phyloP scores from a whole-genome alignment of 1,140 invertebrate genomes.

The Cataglyphis hispanica region DNA sequence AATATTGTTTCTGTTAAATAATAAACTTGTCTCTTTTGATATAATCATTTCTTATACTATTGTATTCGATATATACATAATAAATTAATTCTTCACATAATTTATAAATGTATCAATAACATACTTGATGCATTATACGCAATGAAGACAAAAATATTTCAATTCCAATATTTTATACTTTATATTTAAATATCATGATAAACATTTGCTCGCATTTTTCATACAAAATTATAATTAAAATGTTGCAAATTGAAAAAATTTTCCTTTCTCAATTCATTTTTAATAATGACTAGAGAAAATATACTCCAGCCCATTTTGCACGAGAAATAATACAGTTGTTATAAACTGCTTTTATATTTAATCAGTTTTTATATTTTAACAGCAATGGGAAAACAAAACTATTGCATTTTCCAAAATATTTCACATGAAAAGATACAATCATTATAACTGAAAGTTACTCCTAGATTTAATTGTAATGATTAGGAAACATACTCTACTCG shows the following conservation, averaged over 20 bases:
- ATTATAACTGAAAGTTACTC: too few relatives aligned
- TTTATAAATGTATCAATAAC: constrained; percentile 13
- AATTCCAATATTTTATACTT: not conserved
- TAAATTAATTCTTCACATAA: constrained; percentile 13
- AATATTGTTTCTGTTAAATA: constrained; percentile 6
- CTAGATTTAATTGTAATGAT: too few relatives aligned
- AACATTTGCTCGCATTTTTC: not conserved
- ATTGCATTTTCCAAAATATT: not conserved
- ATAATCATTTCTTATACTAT: not conserved
- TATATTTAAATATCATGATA: constrained; percentile 4
- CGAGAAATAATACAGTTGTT: too few relatives aligned
- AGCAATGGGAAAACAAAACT: too few relatives aligned
- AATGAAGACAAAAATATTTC: not conserved
- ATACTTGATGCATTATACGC: not conserved
- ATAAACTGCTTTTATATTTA: too few relatives aligned
- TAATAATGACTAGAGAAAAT: too few relatives aligned
- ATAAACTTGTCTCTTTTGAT: not conserved
- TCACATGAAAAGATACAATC: not conserved
- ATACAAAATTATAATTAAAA: not conserved
- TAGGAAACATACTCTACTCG: too few relatives aligned
- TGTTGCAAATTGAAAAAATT: not conserved
- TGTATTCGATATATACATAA: not conserved
- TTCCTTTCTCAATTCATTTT: not conserved
- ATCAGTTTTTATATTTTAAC: too few relatives aligned
- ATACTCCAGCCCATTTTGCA: too few relatives aligned